These are phyloP conservation scores for Brachionus koreanus DNA, from an alignment of 1,140 invertebrate species.

Conservation along the genomic window DNA sequence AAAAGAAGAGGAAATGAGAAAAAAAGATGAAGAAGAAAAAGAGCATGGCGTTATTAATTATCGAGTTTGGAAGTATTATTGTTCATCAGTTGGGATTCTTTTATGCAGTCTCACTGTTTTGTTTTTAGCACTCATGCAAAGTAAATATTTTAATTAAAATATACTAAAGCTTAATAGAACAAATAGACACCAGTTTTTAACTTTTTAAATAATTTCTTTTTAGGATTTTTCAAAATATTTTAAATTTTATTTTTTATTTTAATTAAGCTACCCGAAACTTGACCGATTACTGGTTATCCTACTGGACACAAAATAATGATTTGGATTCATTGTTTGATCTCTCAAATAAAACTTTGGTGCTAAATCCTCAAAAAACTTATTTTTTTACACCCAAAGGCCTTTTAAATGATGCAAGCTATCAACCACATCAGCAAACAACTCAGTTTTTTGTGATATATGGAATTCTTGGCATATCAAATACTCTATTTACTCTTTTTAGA, in stretches of 20 bases:
- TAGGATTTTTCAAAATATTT: too few relatives aligned
- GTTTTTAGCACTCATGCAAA: conserved; percentile 62
- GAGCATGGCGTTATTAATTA: conserved; percentile 58
- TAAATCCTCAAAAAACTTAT: neutral
- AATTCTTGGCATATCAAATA: conserved; percentile 72
- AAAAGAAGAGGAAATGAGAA: neutral
- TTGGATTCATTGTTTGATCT: neutral
- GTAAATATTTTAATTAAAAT: conserved; percentile 47
- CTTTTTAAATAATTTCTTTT: too few relatives aligned
- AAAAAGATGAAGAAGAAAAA: conserved; percentile 46
- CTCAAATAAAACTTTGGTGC: neutral
- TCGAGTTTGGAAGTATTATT: conserved; percentile 73
- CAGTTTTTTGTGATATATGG: conserved; percentile 78
- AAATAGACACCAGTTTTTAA: conserved; percentile 51
- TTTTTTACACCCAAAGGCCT: conserved; percentile 31
- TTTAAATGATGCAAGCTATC: conserved; percentile 45
- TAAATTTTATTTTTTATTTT: neutral
- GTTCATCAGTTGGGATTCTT: conserved; percentile 70
- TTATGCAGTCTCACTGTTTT: conserved; percentile 69
- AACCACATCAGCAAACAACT: conserved; percentile 52
- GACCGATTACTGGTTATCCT: conserved; percentile 79
- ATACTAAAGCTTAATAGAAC: neutral
- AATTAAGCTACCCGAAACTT: conserved; percentile 74
- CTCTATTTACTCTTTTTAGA: conserved; percentile 77
- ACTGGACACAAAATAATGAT: conserved; percentile 60